phyloP scores from a whole-genome alignment of 2,113 vertebrate species.

The Triplophysa dalaica region DNA sequence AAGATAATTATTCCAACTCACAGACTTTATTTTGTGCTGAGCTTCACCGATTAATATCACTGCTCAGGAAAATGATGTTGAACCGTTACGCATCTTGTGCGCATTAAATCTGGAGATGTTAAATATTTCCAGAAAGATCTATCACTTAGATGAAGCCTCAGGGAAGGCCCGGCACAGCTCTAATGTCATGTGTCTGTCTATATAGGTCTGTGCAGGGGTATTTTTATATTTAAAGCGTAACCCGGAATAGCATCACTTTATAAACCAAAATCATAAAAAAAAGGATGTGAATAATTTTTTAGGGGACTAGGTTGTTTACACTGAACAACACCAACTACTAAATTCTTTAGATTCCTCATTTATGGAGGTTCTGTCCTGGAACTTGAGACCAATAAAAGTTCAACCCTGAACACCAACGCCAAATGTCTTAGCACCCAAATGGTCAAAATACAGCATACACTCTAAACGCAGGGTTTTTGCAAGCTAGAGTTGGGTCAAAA shows the following conservation, averaged over 20 bases:
- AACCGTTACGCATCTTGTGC: constrained; percentile 21
- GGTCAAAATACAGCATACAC: not conserved
- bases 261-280: constrained; percentile 11
- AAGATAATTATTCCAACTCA: constrained; percentile 10
- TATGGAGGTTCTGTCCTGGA: constrained; percentile 11
- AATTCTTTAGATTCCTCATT: constrained; percentile 26
- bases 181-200: not conserved
- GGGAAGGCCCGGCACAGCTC: not conserved
- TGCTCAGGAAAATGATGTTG: not conserved
- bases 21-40: not conserved
- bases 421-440: not conserved
- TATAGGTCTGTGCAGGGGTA: not conserved
- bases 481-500: no score
- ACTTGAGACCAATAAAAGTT: not conserved
- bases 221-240: constrained; percentile 12
- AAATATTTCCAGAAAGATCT: constrained; percentile 30
- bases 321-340: constrained; percentile 16
- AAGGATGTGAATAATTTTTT: not conserved
- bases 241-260: not conserved
- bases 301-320: not conserved
- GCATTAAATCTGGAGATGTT: constrained; percentile 24
- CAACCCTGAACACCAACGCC: constrained; percentile 5
- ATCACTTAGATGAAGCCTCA: constrained; percentile 1
- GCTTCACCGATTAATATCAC: not conserved
- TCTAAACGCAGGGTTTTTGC: no score